Evolutionary conservation across 2,797 vertebrate genomes (phyloP).

Genomic region (Falco peregrinus): DNA sequence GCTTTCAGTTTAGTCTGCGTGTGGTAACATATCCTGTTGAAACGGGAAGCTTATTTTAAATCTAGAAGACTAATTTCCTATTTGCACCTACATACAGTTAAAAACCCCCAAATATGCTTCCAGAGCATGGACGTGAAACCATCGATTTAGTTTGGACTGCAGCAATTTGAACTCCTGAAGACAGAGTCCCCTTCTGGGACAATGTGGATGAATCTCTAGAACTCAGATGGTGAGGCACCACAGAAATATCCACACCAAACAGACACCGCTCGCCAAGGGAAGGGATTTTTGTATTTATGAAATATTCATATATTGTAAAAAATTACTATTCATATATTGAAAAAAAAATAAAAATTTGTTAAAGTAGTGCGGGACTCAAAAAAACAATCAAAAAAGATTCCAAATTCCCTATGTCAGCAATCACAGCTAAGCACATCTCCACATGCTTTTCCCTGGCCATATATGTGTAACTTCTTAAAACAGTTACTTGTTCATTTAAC

Average conservation of each 20-base stretch:
- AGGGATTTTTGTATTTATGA: neutral
- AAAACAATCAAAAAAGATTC: neutral
- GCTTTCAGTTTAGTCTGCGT: neutral
- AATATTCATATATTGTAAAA: neutral
- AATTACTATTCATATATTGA: too few species aligned
- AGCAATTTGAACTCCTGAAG: neutral
- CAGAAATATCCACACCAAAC: neutral
- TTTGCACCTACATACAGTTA: neutral
- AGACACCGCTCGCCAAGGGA: rapidly evolving
- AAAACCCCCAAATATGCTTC: neutral
- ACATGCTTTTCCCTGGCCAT: neutral
- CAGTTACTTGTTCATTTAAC: neutral
- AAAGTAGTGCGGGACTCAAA: neutral
- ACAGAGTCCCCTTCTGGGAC: neutral
- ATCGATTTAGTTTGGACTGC: neutral
- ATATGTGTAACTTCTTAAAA: neutral
- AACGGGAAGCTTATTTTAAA: neutral
- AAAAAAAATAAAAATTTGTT: too few species aligned
- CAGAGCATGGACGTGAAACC: neutral
- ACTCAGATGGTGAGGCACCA: neutral
- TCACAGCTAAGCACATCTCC: neutral
- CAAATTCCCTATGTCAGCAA: neutral
- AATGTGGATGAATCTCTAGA: neutral
- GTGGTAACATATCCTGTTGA: neutral
- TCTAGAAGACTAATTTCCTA: neutral